Conservation (phyloP, 2,888 invertebrate species). For the Operophtera brumata region DNA sequence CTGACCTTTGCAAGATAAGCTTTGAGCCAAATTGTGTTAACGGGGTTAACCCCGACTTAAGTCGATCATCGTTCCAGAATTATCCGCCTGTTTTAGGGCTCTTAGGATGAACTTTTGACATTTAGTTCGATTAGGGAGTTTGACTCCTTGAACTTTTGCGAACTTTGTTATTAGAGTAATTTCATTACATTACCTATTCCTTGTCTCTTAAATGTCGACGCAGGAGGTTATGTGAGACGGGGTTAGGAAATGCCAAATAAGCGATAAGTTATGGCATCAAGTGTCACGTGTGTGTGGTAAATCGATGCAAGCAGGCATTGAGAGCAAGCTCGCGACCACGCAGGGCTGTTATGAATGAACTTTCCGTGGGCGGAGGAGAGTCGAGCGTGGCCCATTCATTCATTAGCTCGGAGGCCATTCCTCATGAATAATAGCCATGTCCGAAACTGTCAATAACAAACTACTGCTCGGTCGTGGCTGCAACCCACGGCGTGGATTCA, state of each 20-base stretch:
- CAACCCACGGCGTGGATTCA: constrained; percentile 1
- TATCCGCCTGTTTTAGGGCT: constrained; percentile 14
- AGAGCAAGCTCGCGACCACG: constrained; percentile 61
- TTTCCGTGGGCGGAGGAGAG: constrained; percentile 64
- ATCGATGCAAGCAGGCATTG: constrained; percentile 55
- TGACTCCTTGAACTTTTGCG: constrained; percentile 26
- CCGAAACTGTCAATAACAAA: constrained; percentile 67
- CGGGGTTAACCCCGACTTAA: constrained; percentile 35
- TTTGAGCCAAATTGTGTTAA: constrained; percentile 51
- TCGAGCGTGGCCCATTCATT: constrained; percentile 68
- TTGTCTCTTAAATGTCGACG: constrained; percentile 5
- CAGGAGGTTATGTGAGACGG: neutral
- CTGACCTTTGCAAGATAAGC: constrained; percentile 60
- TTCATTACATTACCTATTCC: neutral
- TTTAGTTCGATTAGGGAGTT: constrained; percentile 30
- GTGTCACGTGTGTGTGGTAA: constrained; percentile 36
- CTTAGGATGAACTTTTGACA: constrained; percentile 40
- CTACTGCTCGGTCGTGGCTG: constrained; percentile 13
- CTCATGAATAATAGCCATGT: constrained; percentile 75
- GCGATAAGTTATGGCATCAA: constrained; percentile 4
- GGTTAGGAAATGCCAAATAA: neutral
- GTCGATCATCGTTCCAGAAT: constrained; percentile 34
- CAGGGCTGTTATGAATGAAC: constrained; percentile 75
- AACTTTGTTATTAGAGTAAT: neutral
- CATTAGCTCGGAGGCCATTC: constrained; percentile 74